phyloP scores from a whole-genome alignment of 2,797 vertebrate species.

The Schizopygopsis malacanthus region DNA sequence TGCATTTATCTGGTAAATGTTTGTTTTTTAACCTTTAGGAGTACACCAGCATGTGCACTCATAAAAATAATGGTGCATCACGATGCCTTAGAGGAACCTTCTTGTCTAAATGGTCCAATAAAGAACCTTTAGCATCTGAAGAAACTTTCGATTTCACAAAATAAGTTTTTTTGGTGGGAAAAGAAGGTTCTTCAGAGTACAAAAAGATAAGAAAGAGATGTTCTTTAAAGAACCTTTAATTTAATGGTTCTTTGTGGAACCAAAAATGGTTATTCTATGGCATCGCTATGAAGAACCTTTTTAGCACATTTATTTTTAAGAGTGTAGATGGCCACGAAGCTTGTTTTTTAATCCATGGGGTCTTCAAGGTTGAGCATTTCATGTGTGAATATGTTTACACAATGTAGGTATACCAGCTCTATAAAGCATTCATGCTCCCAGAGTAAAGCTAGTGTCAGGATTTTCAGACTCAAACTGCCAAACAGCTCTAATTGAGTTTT shows the following conservation, averaged over 20 bases:
- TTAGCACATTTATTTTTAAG: no score
- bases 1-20: neutral
- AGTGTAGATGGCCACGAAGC: neutral
- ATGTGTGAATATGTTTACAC: neutral
- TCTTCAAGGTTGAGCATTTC: slow-evolving; percentile 12
- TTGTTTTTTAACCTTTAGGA: neutral
- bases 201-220: neutral
- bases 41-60: neutral
- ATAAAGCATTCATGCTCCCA: neutral
- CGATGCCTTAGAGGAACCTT: neutral
- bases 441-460: slow-evolving; percentile 11
- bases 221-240: no score
- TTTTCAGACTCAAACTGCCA: slow-evolving; percentile 56
- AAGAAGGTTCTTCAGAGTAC: neutral
- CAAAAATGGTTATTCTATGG: neutral
- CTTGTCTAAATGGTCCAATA: no score
- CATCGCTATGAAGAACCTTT: neutral
- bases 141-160: no score
- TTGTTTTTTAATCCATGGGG: neutral
- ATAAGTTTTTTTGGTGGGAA: no score
- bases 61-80: neutral
- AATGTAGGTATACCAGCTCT: neutral
- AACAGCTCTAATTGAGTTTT: slow-evolving; percentile 46
- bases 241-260: neutral
- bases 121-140: no score